phyloP scores from a whole-genome alignment of 2,888 invertebrate genomes.

The Eristalinus aeneus region DNA sequence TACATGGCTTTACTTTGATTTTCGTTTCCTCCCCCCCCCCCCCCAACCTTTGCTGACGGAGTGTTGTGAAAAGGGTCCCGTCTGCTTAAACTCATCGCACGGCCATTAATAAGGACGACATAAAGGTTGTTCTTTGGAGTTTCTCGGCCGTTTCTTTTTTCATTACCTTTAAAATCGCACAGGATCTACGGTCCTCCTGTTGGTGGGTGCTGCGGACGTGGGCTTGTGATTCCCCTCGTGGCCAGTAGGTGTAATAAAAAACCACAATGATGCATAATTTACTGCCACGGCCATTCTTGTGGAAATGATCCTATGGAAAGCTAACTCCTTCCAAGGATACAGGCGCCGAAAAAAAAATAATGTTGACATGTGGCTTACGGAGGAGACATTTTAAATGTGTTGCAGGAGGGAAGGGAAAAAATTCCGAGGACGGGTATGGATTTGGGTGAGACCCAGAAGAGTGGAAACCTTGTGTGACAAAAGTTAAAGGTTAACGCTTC shows the following conservation, averaged over 20 bases:
- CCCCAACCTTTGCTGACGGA: background rate
- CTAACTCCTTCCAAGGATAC: constrained; percentile 15
- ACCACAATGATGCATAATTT: constrained; percentile 59
- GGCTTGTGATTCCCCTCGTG: constrained; percentile 22
- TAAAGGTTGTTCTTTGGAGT: constrained; percentile 20
- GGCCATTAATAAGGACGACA: constrained; percentile 61
- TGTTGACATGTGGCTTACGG: background rate
- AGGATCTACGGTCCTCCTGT: constrained; percentile 8
- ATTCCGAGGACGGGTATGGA: background rate
- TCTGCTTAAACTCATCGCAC: constrained; percentile 48
- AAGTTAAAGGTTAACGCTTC: background rate
- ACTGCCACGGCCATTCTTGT: constrained; percentile 30
- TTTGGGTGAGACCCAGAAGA: background rate
- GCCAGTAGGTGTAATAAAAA: constrained; percentile 38
- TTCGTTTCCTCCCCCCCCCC: too few relatives aligned
- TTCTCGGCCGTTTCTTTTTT: background rate
- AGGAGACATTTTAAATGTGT: background rate
- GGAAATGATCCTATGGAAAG: constrained; percentile 49
- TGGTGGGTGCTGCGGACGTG: constrained; percentile 15
- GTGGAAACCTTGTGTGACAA: background rate
- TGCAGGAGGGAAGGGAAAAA: background rate
- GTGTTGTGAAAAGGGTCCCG: background rate
- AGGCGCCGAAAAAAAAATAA: background rate
- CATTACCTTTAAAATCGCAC: constrained; percentile 39
- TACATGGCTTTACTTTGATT: constrained; percentile 4